Conservation (phyloP, 2,113 vertebrate genomes). For the Stegostoma tigrinum region DNA sequence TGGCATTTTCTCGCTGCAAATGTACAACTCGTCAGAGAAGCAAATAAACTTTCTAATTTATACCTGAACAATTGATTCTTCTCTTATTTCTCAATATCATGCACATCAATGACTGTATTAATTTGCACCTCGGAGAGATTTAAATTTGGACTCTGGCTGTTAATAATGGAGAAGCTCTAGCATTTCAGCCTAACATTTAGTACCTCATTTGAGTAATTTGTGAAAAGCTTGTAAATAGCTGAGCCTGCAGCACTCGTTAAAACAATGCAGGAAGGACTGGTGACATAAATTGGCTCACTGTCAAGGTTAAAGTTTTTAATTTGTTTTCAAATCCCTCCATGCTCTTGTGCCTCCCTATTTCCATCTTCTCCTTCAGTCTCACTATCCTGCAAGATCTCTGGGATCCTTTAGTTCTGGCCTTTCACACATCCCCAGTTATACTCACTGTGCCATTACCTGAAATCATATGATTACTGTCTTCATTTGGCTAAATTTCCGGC, state of each 20-base stretch:
- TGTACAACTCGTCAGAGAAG: not conserved
- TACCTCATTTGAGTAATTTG: not conserved
- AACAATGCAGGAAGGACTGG: not conserved
- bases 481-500: no score
- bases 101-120: not conserved
- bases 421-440: no score
- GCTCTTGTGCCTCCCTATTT: no score
- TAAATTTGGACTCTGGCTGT: not conserved
- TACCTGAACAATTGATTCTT: not conserved
- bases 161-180: not conserved
- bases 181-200: not conserved
- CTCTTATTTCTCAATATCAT: not conserved
- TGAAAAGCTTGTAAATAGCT: not conserved
- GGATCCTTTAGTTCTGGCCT: no score
- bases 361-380: no score
- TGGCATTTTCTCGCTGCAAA: not conserved
- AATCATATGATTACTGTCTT: no score
- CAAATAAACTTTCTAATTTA: not conserved
- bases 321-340: no score
- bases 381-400: no score
- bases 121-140: not conserved
- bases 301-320: no score
- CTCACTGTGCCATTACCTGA: no score
- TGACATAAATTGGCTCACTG: no score
- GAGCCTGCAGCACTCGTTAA: not conserved